A percentile compares a stretch with the other conserved stretches of the same genome.
Evolutionary conservation across 2,113 vertebrate genomes (phyloP).

Genomic region (Anolis carolinensis): DNA sequence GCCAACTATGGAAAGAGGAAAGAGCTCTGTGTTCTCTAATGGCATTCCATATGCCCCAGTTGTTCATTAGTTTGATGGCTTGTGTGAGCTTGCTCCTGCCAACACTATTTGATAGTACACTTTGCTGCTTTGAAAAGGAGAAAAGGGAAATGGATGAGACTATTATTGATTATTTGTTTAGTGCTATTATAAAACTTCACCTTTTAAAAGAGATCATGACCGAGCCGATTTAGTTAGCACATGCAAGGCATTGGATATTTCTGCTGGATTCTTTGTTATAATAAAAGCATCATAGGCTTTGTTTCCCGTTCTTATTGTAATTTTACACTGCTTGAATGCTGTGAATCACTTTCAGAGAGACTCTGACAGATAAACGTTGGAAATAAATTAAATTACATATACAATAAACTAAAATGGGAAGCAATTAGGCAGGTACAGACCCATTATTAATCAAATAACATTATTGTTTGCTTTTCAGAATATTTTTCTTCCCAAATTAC

Average conservation of each 20-base stretch:
- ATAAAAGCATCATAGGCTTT: background rate
- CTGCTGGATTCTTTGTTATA: background rate
- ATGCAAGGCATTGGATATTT: background rate
- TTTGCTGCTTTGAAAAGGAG: background rate
- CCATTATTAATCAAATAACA: background rate
- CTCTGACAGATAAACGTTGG: background rate
- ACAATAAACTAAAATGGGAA: background rate
- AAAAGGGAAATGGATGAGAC: background rate
- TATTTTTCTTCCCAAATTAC: background rate
- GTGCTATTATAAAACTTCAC: no score
- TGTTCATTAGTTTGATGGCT: background rate
- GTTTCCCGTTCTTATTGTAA: background rate
- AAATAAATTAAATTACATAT: background rate
- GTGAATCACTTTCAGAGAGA: background rate
- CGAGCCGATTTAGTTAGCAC: background rate
- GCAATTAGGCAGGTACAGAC: background rate
- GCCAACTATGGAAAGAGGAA: background rate
- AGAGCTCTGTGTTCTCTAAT: background rate
- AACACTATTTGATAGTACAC: background rate
- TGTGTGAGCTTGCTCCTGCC: background rate
- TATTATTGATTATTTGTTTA: constrained; percentile 1
- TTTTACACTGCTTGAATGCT: background rate
- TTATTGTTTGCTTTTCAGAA: background rate
- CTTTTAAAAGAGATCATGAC: background rate
- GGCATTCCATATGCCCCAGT: background rate